Evolutionary conservation across 2,888 invertebrate genomes (phyloP).

Genomic region (Nebria salina): DNA sequence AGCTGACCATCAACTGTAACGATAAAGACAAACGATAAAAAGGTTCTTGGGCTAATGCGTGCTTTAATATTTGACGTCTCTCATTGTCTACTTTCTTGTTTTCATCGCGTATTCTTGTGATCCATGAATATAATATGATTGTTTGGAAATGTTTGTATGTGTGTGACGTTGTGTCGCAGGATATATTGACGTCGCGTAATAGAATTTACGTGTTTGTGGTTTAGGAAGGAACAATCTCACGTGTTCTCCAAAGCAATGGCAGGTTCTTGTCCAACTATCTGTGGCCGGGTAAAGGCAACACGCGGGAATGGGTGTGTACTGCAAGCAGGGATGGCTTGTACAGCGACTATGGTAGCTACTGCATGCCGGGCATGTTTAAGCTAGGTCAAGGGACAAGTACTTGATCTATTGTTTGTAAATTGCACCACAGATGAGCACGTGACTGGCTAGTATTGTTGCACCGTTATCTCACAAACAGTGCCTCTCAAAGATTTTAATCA

Average conservation of each 20-base stretch:
- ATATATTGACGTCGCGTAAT: conserved; percentile 11
- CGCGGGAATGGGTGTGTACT: not conserved
- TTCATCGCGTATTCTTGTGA: not conserved
- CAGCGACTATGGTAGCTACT: conserved; percentile 10
- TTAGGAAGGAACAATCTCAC: not conserved
- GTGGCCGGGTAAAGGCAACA: not conserved
- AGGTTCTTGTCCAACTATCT: not conserved
- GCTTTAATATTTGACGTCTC: too few relatives aligned
- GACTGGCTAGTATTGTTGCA: conserved; percentile 13
- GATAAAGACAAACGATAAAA: too few relatives aligned
- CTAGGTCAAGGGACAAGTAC: conserved; percentile 30
- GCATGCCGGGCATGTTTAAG: conserved; percentile 35
- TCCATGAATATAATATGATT: not conserved
- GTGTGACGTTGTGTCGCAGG: not conserved
- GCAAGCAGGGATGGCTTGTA: not conserved
- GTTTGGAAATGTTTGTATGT: not conserved
- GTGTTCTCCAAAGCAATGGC: not conserved
- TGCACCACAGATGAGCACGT: conserved; percentile 44
- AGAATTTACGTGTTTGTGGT: conserved; percentile 17
- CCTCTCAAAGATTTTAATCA: not conserved
- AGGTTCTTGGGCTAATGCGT: too few relatives aligned
- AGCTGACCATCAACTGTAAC: too few relatives aligned
- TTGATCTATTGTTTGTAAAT: conserved; percentile 46
- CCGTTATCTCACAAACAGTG: not conserved
- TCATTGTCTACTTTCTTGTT: not conserved